Evolutionary conservation across 2,797 vertebrate genomes (phyloP).

Genomic region (Mormyrops boulengeri): DNA sequence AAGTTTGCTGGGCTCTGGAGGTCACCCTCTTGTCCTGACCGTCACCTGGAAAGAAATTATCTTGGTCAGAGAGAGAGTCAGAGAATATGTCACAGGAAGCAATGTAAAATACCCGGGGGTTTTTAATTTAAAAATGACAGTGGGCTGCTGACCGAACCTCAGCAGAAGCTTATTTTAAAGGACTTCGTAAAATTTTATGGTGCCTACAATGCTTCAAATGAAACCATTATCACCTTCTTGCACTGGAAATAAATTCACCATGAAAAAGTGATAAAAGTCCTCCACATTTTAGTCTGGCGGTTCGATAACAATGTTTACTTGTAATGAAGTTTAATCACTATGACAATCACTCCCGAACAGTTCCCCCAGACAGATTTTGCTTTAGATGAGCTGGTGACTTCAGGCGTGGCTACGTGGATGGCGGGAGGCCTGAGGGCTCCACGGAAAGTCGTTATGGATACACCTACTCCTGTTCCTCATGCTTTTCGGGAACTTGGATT

Average conservation of each 20-base stretch:
- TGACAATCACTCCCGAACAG: neutral
- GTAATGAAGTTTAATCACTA: neutral
- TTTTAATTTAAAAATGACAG: neutral
- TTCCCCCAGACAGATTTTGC: neutral
- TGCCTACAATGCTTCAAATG: neutral
- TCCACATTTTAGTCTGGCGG: neutral
- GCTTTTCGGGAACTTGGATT: conserved; percentile 71
- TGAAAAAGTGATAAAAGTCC: neutral
- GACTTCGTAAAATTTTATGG: neutral
- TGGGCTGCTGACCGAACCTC: neutral
- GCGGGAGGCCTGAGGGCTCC: neutral
- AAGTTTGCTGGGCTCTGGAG: conserved; percentile 63
- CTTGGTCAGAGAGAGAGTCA: neutral
- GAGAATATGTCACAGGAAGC: neutral
- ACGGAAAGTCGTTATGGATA: neutral
- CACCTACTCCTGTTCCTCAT: conserved; percentile 65
- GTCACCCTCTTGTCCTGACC: conserved; percentile 53
- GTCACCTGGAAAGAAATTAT: conserved; percentile 43
- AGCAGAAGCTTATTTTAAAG: neutral
- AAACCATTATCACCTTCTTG: neutral
- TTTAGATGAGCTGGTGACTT: neutral
- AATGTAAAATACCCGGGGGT: neutral
- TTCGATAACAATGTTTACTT: neutral
- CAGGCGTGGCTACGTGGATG: neutral
- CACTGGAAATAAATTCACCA: neutral